Base-by-base conservation (phyloP, 2,888 invertebrate species). In the Coremacera marginata region DNA sequence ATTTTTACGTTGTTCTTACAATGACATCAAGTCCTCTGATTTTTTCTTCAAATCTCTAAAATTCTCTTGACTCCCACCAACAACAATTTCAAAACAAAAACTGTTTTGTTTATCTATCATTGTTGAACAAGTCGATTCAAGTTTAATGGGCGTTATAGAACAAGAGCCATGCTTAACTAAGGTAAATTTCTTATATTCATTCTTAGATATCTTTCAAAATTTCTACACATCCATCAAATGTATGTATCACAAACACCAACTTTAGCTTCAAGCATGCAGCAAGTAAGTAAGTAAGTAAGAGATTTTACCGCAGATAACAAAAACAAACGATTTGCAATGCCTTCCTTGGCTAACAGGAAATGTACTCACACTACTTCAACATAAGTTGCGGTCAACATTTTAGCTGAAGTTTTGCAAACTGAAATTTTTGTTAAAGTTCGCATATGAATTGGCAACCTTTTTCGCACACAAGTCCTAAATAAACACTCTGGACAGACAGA, bases 391-490 rank as follows among this genome's bases (percentile, higher is more conserved):
- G 76, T 76, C 76, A 70, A 55, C 37, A 51, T 62, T 71, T 70
- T 71, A 57, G 25, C 37, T 25, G 19, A 34, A 49, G 70, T 60
- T 63, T 62, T 72, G 34, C n/a, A 49, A 22, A 34, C 27, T 27
- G 63, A 16, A 25, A 22, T 63, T 52, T 70, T 76, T 57, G 25
- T 51, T 14, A 71, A 68, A 73, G 78, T 77, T 75, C 68, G 71
- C 76, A 75, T 71, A 75, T 77, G 78, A 70, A 55, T 72, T 51
- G 78, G 68, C 80, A 81, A 71, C 75, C 79, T 79, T 81, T 80
- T 80, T 80, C 78, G 77, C 76, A 78, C 76, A 78, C 79, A 77
- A 80, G 79, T 80, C 81, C 81, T 81, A 81, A 81, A 80, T 80
- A 80, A 81, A 81, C 81, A 81, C 67, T 63, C 22, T 68, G 49